Evolutionary conservation across 53 echinoderm and acorn worm genomes (phyloP).

Genomic region (Paracentrotus lividus): DNA sequence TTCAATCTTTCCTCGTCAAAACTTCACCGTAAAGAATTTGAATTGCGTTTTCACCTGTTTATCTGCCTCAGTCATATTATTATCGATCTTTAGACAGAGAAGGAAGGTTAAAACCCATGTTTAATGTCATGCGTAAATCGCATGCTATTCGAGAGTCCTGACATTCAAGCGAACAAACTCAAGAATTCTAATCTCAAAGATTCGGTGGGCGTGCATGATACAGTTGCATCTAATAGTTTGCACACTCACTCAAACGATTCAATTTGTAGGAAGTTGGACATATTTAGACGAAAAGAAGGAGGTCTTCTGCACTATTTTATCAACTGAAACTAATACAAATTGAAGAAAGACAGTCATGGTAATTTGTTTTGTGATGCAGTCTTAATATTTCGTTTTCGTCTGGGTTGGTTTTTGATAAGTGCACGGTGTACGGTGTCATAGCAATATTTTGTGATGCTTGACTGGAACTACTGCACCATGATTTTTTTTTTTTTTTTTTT

Average conservation of each 20-base stretch:
- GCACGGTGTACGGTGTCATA: neutral
- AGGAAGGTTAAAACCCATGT: neutral
- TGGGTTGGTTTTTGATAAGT: constrained; percentile 11
- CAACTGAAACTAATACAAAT: neutral
- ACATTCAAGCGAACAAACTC: neutral
- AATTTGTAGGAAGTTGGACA: neutral
- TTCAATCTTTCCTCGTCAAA: neutral
- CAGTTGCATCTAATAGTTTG: neutral
- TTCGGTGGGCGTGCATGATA: neutral
- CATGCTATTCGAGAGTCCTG: neutral
- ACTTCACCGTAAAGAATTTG: neutral
- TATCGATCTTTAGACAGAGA: neutral
- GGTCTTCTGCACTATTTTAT: neutral
- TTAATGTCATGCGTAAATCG: neutral
- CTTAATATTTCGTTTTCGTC: neutral
- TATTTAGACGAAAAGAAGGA: neutral
- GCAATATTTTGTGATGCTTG: constrained; percentile 20
- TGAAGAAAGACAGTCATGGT: neutral
- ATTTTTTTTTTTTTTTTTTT: neutral
- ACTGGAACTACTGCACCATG: neutral
- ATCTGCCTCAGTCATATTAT: neutral
- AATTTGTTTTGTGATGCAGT: neutral
- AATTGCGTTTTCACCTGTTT: too few species aligned
- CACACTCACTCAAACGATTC: neutral
- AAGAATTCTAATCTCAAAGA: neutral